Percentiles rank a stretch among this genome's conserved stretches.
Conservation (phyloP, 2,113 vertebrate genomes). For the Oplegnathus fasciatus region DNA sequence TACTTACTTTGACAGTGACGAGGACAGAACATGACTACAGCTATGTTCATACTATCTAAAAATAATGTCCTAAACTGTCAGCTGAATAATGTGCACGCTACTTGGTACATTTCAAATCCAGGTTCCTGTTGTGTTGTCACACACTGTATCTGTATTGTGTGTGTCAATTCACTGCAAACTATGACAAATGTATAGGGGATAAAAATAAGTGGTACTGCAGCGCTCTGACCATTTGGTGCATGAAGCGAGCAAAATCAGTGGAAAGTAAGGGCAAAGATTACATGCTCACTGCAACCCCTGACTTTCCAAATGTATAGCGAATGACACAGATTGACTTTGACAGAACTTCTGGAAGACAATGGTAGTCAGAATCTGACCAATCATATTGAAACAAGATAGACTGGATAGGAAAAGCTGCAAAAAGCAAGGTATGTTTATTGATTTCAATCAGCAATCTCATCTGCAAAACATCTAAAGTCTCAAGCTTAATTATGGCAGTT, state of each 20-base stretch:
- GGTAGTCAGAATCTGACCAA: background rate
- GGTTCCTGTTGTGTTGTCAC: conserved; percentile 9
- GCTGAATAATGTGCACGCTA: conserved; percentile 1
- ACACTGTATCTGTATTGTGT: background rate
- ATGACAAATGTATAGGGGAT: conserved; percentile 48
- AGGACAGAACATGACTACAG: conserved; percentile 62
- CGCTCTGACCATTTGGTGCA: background rate
- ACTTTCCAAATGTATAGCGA: background rate
- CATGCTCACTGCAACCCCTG: conserved; percentile 3
- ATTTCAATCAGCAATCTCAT: background rate
- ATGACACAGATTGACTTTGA: too few species aligned
- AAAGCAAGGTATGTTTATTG: background rate
- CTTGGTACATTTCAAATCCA: conserved; percentile 19
- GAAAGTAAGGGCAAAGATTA: conserved; percentile 37
- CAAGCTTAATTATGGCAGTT: background rate
- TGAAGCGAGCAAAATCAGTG: conserved; percentile 47
- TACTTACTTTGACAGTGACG: conserved; percentile 65
- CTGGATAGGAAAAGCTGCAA: background rate
- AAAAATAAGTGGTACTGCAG: conserved; percentile 38
- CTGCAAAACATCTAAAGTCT: conserved; percentile 3
- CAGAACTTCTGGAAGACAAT: too few species aligned
- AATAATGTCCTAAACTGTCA: conserved; percentile 58
- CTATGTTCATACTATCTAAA: conserved; percentile 67
- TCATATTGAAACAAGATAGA: background rate
- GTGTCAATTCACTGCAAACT: conserved; percentile 32